Evolutionary conservation across 2,888 invertebrate genomes (phyloP), one percentile per base, ranked within the genome.

Genomic region (Arge pagana): DNA sequence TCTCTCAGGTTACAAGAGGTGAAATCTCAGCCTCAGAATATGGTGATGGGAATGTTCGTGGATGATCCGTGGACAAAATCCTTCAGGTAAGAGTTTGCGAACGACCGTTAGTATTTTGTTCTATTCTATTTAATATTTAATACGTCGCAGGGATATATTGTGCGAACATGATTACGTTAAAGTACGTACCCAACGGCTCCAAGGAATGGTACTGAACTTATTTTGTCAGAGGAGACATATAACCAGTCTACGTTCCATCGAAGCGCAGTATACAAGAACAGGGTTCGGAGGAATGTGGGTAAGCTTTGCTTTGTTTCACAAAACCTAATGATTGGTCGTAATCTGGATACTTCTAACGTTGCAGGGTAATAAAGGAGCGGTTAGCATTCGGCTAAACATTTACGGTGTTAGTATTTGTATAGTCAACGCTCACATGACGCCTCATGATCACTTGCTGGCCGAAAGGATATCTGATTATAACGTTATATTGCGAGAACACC

Each of bases 331-430:
- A 40, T 31, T 23, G 35, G 21, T 2, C 18, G 19, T 11, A 19
- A 3, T 23, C 11, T 4, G n/a, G 5, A 24, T 39, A 21, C 35
- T n/a, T 16, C 19, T 8, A n/a, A n/a, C n/a, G n/a, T n/a, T n/a
- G 19, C 75, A 94, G 94, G 97, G 96, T 21, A 96, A 96, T 78
- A 97, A 97, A 81, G 96, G 96, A 15, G 96, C 92, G 3, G 91
- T 95, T 1, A 93, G 91, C 71, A 81, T 95, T 48, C 82, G 96
- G 52, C 84, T 96, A 68, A 90, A 88, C 66, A 82, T 94, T 24
- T 92, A 93, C 70, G 96, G 95, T 2, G 89, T 92, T 66, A 94
- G 92, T 1, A 71, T 96, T 45, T 91, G 94, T 69, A 83, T 96
- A 50, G 88, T 96, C 6, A 96, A 95, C 72, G 85, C 90, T 39